A percentile compares a stretch with the other conserved stretches of the same genome.
phyloP scores from a whole-genome alignment of 1,140 invertebrate genomes.

The Geopemphigus sp. region DNA sequence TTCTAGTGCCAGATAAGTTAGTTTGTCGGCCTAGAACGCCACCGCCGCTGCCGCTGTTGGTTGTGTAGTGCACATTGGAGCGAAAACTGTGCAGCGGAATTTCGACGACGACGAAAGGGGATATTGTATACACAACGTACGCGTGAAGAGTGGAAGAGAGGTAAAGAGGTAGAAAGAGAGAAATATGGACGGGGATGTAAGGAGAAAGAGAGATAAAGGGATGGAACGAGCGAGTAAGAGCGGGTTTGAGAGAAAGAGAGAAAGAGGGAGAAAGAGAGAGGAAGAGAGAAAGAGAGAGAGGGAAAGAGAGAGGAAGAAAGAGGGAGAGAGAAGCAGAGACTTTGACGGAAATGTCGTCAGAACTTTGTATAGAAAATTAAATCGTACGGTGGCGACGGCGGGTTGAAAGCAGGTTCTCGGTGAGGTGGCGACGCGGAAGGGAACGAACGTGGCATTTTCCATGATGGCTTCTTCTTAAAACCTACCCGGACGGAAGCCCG shows the following conservation, averaged over 20 bases:
- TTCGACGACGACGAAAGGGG: background rate
- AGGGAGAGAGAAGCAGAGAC: background rate
- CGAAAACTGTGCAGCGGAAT: slow-evolving; percentile 26
- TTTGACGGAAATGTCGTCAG: slow-evolving; percentile 47
- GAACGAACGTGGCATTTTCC: slow-evolving; percentile 37
- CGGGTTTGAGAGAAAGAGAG: no score
- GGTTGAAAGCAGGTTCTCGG: no score
- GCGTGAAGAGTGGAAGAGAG: background rate
- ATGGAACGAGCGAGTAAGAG: no score
- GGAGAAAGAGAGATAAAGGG: no score
- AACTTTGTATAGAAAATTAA: slow-evolving; percentile 48
- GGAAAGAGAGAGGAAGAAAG: no score
- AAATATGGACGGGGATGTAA: no score
- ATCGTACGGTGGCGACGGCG: background rate
- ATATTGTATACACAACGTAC: background rate
- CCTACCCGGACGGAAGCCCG: background rate
- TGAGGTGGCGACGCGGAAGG: background rate
- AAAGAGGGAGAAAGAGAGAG: no score
- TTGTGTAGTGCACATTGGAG: no score
- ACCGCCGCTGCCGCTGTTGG: no score
- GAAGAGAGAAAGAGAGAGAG: background rate
- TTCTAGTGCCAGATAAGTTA: slow-evolving; percentile 27
- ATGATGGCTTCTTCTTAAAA: slow-evolving; percentile 50
- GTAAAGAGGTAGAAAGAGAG: slow-evolving; percentile 19
- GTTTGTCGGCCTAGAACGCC: no score